Base-by-base conservation (phyloP, 2,113 vertebrate genomes). In the Psilopsiagon aurifrons region DNA sequence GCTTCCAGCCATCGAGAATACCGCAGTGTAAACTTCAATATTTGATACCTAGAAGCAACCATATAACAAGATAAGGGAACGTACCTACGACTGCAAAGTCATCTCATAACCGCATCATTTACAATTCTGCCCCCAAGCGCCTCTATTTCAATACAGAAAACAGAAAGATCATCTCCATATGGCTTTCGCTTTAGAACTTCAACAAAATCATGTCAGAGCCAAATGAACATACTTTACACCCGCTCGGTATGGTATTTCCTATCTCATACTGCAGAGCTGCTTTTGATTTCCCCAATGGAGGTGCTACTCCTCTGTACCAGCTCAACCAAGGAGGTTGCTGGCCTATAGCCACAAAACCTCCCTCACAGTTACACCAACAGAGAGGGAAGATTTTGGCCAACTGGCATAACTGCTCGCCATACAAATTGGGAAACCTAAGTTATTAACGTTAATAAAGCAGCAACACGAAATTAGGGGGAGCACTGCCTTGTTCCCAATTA, bases 1-100 rank as follows among this genome's bases (percentile, higher is more conserved):
- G 81, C 73, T 97, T 90, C 41, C 51, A 86, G 94, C 43, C 83
- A 91, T 92, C 82, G 82, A 57, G 88, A 79, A 74, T 5, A 86
- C 71, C 43, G 74, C 69, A 83, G 92, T 35, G 47, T 75, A 84
- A 96, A 73, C 86, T 39, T 91, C 74, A 93, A 82, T 83, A 83
- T 94, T 93, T 92, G 82, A 88, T 90, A 94, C 66, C 64, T 81
- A 57, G 76, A 69, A 96, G 86, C 39, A 93, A 76, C 66, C 55
- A 75, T 80, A 69, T 77, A 94, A 93, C 39, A 82, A 86, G 83
- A 64, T 79, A 92, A 86, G 74, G 66, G 85, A 94, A 85, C 71
- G 29, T 24, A 82, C 69, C 73, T 73, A 23, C 8, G 57, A 94
- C 39, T 44, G 73, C 74, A 89, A 73, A 92, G 85, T 90, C 88